These are phyloP conservation scores for Apodemus agrarius DNA, from an alignment of 2,797 vertebrate genomes.

Conservation along the genomic window DNA sequence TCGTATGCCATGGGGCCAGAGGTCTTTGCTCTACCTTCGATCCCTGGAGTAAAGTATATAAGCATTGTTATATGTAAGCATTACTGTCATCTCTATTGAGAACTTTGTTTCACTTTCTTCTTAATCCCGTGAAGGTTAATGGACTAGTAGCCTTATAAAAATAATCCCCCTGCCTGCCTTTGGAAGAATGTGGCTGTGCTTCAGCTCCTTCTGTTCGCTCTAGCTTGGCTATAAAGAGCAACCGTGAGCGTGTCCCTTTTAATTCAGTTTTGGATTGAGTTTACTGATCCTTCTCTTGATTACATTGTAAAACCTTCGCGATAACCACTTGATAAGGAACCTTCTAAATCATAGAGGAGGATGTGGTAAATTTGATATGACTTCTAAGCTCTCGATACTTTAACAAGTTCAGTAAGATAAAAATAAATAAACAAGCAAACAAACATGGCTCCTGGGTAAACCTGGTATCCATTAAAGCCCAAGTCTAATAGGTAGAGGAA, in stretches of 20 bases:
- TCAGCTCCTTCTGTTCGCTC: constrained; percentile 38
- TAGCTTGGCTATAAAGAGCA: constrained; percentile 66
- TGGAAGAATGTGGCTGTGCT: constrained; percentile 61
- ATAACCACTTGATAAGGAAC: constrained; percentile 46
- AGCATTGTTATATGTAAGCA: constrained; percentile 57
- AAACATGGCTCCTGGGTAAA: constrained; percentile 19
- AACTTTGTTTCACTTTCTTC: constrained; percentile 71
- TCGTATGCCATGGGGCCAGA: not conserved
- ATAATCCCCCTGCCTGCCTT: not conserved
- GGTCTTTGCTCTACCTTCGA: constrained; percentile 32
- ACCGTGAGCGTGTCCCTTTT: constrained; percentile 48
- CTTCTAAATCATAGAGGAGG: constrained; percentile 55
- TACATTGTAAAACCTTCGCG: constrained; percentile 28
- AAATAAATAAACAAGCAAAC: not conserved
- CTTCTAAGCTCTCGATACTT: constrained; percentile 32
- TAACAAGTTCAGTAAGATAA: constrained; percentile 41
- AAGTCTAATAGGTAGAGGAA: constrained; percentile 62
- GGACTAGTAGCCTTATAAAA: constrained; percentile 57
- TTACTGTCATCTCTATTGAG: not conserved
- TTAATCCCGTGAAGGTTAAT: constrained; percentile 74
- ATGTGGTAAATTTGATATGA: constrained; percentile 53
- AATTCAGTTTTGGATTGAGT: constrained; percentile 65
- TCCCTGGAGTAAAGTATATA: constrained; percentile 34
- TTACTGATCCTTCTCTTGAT: constrained; percentile 66
- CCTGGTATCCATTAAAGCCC: constrained; percentile 59